Conservation (phyloP, 2,113 vertebrate species). For the Hemichromis elongatus region DNA sequence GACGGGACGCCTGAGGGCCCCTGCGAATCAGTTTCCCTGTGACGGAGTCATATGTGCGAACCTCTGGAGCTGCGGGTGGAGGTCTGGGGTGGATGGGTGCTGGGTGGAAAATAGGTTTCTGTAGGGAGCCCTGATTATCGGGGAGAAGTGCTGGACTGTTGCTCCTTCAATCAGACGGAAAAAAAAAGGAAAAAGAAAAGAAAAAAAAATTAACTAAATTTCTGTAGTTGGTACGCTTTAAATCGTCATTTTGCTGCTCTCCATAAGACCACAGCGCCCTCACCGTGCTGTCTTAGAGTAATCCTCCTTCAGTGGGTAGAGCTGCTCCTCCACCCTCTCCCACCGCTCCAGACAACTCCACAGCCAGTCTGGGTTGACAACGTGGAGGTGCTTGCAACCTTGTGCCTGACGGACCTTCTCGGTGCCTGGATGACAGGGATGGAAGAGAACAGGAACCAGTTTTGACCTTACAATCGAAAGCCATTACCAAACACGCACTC, state of each 20-base stretch:
- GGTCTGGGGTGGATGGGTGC: slow-evolving; percentile 78
- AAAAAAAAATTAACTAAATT: background rate
- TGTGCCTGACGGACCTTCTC: slow-evolving; percentile 95
- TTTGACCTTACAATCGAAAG: background rate
- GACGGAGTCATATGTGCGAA: slow-evolving; percentile 85
- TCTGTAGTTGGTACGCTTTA: background rate
- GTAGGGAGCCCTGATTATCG: slow-evolving; percentile 73
- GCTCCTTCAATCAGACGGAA: slow-evolving; percentile 69
- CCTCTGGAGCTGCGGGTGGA: slow-evolving; percentile 68
- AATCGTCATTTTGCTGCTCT: background rate
- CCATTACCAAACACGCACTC: background rate
- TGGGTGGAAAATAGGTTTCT: slow-evolving; percentile 78
- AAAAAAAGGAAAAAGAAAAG: background rate
- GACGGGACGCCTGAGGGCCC: slow-evolving; percentile 58
- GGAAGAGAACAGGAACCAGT: background rate
- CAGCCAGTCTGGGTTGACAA: slow-evolving; percentile 95
- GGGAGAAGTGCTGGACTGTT: slow-evolving; percentile 82
- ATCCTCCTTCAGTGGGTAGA: slow-evolving; percentile 91
- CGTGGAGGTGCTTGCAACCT: slow-evolving; percentile 83
- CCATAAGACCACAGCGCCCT: background rate
- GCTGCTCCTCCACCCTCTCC: slow-evolving; percentile 91
- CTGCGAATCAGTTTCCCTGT: slow-evolving; percentile 93
- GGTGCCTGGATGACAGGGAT: slow-evolving; percentile 75
- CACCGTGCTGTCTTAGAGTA: slow-evolving; percentile 81
- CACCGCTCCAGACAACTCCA: slow-evolving; percentile 97